Evolutionary conservation across 1,140 invertebrate genomes (phyloP), one percentile per base, ranked within the genome.

Genomic region (Pararge aegeria): DNA sequence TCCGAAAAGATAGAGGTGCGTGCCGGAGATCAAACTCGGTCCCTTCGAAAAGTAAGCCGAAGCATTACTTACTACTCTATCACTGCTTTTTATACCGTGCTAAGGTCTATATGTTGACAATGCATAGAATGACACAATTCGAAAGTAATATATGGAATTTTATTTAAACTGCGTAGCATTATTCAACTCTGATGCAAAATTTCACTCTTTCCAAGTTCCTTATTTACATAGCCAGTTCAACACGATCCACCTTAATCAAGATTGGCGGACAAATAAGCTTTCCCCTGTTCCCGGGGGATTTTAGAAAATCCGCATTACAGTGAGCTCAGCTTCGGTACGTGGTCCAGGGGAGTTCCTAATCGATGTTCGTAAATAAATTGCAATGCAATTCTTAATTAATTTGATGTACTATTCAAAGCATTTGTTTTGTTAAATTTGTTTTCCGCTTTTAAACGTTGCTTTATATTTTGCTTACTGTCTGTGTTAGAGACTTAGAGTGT

Each of bases 261-360:
- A 55, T 64, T 64, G 56, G 52, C 52, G 57, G 56, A 64, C 62
- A 64, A 64, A 64, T 55, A 64, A 60, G 46, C 56, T 42, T 40
- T 40, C 62, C 52, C 15, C 57, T 64, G 52, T 64, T 64, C 57
- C 57, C 52, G 18, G 27, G 46, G 57, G 56, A 60, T 64, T 60
- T 44, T n/a, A 40, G 21, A 51, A 64, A 54, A 64, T 64, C 55
- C 51, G 46, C 50, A 64, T 59, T 58, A 64, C 58, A 27, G 38
- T 34, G 24, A 51, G 56, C 52, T 52, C 30, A 38, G 62, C 52
- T 55, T 59, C 52, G 29, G 18, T 20, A 40, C 44, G 38, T 46
- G 46, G 62, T 37, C 44, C 48, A 55, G 54, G 44, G 20, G 37
- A 54, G 29, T 30, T 29, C 44, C 15, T 15, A 55, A 55, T 55